Base-by-base conservation (phyloP, 1,140 invertebrate genomes). In the Antheraea mylitta region DNA sequence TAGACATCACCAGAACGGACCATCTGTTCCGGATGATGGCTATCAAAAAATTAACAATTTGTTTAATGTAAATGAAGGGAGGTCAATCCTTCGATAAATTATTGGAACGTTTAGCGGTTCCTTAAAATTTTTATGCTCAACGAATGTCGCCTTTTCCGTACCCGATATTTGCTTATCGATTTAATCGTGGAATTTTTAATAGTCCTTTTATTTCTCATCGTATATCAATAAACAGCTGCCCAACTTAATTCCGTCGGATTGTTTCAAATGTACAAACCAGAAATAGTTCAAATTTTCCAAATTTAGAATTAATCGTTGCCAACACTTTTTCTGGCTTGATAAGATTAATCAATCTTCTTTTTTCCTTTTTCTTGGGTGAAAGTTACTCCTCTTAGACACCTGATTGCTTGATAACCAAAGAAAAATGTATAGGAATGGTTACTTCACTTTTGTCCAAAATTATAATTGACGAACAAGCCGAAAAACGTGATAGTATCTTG, bases 31-130 rank as follows among this genome's bases (percentile, higher is more conserved):
- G 84, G 87, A 87, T 85, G 88, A 90, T 92, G 85, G 85, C 82
- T 92, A 92, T 92, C 89, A 81, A 90, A 87, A 89, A 92, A 92
- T 92, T 90, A 90, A 90, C 88, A 92, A 92, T 92, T 92, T 92
- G 90, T 92, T 91, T 92, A 92, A 92, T 85, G 86, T 85, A 90
- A 92, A 92, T 90, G 88, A 91, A 84, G 77, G 81, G 85, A 81
- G 83, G 85, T 85, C 82, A 86, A 82, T 74, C 78, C 74, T 67
- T 87, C 85, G 79, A 87, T 90, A 92, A 92, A 90, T 90, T 90
- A 90, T 88, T 81, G 77, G 76, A 67, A 76, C 82, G 75, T 85
- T 90, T 85, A 91, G 83, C 83, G 83, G 80, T 78, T 77, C 76
- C 75, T 82, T 81, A 73, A 67, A 77, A 78, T 73, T 82, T 83